These are phyloP conservation scores for Drosophila athabasca DNA, from an alignment of 1,140 invertebrate species.

Conservation along the genomic window DNA sequence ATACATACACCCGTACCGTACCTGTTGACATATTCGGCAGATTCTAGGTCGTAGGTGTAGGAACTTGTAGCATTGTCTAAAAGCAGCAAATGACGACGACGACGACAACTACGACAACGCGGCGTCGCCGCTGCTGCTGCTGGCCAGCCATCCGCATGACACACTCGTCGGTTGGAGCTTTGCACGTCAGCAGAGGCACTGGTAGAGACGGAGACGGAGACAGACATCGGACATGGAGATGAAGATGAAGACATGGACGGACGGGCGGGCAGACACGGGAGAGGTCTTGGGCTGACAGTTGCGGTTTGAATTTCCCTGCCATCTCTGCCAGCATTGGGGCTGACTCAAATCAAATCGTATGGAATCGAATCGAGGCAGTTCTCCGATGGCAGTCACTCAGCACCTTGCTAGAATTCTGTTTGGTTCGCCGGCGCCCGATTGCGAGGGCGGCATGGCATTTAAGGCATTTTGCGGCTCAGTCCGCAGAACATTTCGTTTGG, in stretches of 20 bases:
- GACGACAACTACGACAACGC: conserved; percentile 40
- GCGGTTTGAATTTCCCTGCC: conserved; percentile 55
- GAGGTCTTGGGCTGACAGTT: conserved; percentile 28
- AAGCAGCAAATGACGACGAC: conserved; percentile 76
- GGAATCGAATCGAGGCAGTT: conserved; percentile 24
- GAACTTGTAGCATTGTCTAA: conserved; percentile 81
- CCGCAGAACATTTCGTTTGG: background rate
- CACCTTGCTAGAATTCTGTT: conserved; percentile 58
- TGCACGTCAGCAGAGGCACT: conserved; percentile 36
- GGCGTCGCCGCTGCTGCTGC: conserved; percentile 37
- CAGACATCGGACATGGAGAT: conserved; percentile 19
- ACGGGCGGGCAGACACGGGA: background rate
- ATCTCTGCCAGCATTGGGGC: conserved; percentile 19
- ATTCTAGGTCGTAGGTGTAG: conserved; percentile 82
- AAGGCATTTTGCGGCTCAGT: conserved; percentile 51
- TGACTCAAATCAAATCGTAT: conserved; percentile 59
- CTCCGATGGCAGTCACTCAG: conserved; percentile 59
- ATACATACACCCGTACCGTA: conserved; percentile 40
- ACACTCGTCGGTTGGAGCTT: conserved; percentile 40
- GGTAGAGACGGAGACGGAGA: conserved; percentile 8
- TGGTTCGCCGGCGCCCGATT: background rate
- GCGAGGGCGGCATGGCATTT: conserved; percentile 57
- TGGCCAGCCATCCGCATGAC: conserved; percentile 71
- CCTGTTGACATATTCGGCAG: conserved; percentile 80
- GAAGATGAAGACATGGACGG: background rate